A percentile compares a stretch with the other conserved stretches of the same genome.
Conservation (phyloP, 2,113 vertebrate genomes). For the Leptodactylus fuscus region DNA sequence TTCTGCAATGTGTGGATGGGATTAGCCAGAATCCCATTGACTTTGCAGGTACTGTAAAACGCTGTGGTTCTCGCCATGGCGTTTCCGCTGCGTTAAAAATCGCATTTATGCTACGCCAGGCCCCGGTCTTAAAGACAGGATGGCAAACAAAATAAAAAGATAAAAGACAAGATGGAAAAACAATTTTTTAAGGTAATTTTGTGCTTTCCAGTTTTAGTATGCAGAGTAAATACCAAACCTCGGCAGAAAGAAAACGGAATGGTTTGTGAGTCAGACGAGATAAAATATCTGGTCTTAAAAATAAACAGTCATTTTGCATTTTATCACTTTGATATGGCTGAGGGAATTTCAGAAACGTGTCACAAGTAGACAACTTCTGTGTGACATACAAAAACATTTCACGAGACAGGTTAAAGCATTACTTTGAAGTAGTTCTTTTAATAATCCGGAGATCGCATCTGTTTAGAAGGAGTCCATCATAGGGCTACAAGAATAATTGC, state of each 20-base stretch:
- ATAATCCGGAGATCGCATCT: background rate
- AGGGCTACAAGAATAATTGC: background rate
- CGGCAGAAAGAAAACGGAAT: background rate
- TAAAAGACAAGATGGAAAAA: background rate
- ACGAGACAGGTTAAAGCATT: background rate
- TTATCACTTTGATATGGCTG: conserved; percentile 15
- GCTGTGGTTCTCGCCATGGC: too few species aligned
- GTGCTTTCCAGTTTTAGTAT: background rate
- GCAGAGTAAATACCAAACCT: background rate
- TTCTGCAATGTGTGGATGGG: too few species aligned
- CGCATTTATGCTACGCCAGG: too few species aligned
- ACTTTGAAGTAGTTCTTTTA: background rate
- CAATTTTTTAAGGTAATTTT: background rate
- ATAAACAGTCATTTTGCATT: conserved; percentile 8
- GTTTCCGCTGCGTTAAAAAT: too few species aligned
- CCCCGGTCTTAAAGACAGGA: too few species aligned
- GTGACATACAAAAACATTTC: background rate
- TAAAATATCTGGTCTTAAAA: conserved; percentile 14
- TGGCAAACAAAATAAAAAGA: background rate
- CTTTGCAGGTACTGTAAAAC: too few species aligned
- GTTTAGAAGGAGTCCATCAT: background rate
- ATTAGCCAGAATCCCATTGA: too few species aligned
- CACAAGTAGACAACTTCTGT: background rate
- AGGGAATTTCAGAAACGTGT: background rate
- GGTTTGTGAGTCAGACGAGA: background rate